Evolutionary conservation across 2,113 vertebrate genomes (phyloP).

Genomic region (Diadophis punctatus): DNA sequence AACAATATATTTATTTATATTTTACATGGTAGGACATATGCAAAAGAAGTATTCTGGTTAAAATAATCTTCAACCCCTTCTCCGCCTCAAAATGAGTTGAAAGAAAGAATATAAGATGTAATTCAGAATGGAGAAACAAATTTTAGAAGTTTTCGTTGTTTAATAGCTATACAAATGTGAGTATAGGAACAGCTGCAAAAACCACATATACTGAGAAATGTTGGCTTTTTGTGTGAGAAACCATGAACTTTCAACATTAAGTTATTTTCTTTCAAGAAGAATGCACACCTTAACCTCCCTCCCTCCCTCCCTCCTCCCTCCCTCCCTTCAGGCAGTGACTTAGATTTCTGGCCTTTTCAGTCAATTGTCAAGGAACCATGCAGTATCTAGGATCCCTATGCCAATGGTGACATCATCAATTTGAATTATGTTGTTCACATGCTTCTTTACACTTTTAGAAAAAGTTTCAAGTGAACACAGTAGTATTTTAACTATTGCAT

Average conservation of each 20-base stretch:
- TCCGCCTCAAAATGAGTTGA: not conserved
- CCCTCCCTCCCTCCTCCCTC: no score
- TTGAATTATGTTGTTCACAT: not conserved
- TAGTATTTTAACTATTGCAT: not conserved
- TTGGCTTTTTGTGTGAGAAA: not conserved
- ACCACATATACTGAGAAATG: not conserved
- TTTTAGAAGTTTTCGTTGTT: not conserved
- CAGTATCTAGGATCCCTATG: not conserved
- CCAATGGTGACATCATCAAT: not conserved
- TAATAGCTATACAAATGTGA: not conserved
- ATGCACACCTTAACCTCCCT: not conserved
- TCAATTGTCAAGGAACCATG: not conserved
- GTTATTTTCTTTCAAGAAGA: not conserved
- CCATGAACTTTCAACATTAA: not conserved
- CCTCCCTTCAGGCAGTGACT: not conserved
- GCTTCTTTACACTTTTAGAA: not conserved
- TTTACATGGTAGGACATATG: not conserved
- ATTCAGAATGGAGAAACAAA: not conserved
- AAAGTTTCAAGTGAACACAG: not conserved
- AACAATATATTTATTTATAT: not conserved
- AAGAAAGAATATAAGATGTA: not conserved
- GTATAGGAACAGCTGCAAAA: not conserved
- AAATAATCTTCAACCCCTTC: not conserved
- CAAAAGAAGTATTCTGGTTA: not conserved
- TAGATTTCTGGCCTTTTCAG: not conserved